A percentile compares a stretch with the other conserved stretches of the same genome.
phyloP scores from a whole-genome alignment of 2,113 vertebrate species.

The Otocyon megalotis region DNA sequence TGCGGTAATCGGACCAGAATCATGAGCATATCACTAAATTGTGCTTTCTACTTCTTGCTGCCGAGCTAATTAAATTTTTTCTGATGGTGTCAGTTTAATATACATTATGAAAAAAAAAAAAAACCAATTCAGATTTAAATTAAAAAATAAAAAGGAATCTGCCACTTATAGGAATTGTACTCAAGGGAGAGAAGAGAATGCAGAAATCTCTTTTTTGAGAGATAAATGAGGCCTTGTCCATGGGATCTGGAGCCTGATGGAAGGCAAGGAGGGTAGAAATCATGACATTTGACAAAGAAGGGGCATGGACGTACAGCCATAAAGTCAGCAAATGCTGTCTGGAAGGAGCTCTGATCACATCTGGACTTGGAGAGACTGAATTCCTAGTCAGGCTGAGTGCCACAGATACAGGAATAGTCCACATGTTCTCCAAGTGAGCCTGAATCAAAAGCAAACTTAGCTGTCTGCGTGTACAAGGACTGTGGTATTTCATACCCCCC shows the following conservation, averaged over 20 bases:
- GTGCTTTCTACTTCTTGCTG: background rate
- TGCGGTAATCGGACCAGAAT: background rate
- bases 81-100: background rate
- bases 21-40: background rate
- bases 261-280: background rate
- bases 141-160: background rate
- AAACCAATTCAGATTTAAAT: background rate
- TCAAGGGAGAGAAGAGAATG: background rate
- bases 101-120: background rate
- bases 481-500: background rate
- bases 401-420: background rate
- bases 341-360: fast-evolving
- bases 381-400: background rate
- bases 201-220: background rate
- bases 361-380: fast-evolving
- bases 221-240: background rate
- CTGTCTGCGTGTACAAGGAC: background rate
- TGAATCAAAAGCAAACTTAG: background rate
- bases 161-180: background rate
- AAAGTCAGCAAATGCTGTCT: too few species aligned
- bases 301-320: fast-evolving
- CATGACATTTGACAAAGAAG: background rate
- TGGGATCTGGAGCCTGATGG: too few species aligned
- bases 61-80: background rate
- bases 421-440: background rate